A percentile compares a stretch with the other conserved stretches of the same genome.
Conservation (phyloP, 2,888 invertebrate genomes). For the Pyrrhosoma nymphula region DNA sequence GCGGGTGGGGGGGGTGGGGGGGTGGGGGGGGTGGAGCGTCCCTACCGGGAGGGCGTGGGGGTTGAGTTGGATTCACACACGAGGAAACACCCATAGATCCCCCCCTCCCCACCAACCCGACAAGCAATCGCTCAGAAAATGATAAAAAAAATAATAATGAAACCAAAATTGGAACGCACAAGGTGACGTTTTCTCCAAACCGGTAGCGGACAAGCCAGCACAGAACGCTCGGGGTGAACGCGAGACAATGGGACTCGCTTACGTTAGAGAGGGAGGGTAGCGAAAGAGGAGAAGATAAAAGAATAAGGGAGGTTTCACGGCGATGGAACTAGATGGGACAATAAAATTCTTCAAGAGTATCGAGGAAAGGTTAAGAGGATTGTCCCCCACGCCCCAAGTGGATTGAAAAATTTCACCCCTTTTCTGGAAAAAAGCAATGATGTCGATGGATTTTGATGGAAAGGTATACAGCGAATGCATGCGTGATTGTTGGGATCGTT, state of each 20-base stretch:
- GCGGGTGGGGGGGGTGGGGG: no score
- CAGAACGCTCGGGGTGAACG: neutral
- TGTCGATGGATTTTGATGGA: constrained; percentile 11
- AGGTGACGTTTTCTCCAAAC: neutral
- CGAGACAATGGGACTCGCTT: neutral
- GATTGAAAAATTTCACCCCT: neutral
- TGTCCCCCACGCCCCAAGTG: neutral
- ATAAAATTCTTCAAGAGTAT: neutral
- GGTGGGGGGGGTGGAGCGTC: no score
- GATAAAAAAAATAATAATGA: neutral
- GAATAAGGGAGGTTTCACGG: neutral
- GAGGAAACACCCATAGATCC: neutral
- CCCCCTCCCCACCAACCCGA: no score
- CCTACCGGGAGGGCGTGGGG: neutral
- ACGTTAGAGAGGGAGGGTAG: neutral
- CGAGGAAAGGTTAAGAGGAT: constrained; percentile 31
- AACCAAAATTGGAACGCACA: neutral
- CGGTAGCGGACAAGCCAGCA: neutral
- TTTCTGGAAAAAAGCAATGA: neutral
- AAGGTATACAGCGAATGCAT: neutral
- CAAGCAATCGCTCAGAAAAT: constrained; percentile 18
- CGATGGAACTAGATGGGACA: neutral
- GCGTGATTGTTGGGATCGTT: constrained; percentile 3
- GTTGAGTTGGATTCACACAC: neutral
- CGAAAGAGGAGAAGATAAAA: neutral